Evolutionary conservation across 2,888 invertebrate genomes (phyloP), one percentile per base, ranked within the genome.

Genomic region (Microlaimidae sp.): DNA sequence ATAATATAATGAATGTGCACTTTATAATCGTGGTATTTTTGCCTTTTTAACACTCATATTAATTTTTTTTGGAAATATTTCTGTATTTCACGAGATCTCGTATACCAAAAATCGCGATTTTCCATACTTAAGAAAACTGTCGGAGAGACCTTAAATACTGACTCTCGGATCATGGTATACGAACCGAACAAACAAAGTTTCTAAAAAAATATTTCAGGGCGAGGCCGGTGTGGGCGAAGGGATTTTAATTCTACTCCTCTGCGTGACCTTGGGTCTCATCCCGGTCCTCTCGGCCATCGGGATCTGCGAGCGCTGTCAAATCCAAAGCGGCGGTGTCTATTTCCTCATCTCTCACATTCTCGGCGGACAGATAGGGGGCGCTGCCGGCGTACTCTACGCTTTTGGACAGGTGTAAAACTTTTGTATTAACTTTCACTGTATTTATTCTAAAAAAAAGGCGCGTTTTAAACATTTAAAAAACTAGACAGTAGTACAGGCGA

Each of bases 241-340:
- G 7, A 64, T 75, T 3, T 63, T 74, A 29, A 71, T 75, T 13
- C 71, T 77, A 21, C 58, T 73, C 25, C 63, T 74, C 51, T 73
- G 78, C 77, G 89, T 90, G 49, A 80, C 84, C 62, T 82, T 90
- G 60, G 89, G 88, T 28, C 73, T 92, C 64, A 82, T 92, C 63
- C 86, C 89, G 54, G 89, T 92, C 23, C 76, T 93, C 51, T 89
- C 92, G 61, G 90, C 90, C 24, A 87, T 93, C 56, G 93, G 92
- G 46, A 92, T 93, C 63, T 90, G 90, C 76, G 92, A 92, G 21
- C 75, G 90, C 69, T 89, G 89, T 75, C 79, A 85, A 57, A 83
- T 92, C 66, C 88, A 90, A 74, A 87, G 88, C 74, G 93, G 93
- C n/a, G 93, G 93, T 49, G 89, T 93, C 26, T 93, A 93, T 73